Evolutionary conservation across 2,797 vertebrate species (phyloP).

Genomic region (Sphenodon punctatus): DNA sequence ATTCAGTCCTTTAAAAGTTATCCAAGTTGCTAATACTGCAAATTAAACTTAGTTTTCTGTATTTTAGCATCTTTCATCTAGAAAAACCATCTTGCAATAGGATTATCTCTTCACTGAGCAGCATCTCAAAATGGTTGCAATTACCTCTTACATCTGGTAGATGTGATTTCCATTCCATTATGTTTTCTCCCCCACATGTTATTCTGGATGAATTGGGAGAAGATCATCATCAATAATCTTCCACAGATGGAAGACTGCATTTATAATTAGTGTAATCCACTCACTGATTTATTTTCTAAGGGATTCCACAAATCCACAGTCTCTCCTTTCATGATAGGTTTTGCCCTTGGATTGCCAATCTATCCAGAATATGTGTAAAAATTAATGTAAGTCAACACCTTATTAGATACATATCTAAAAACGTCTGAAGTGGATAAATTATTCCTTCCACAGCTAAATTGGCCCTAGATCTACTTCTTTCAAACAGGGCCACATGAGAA

Average conservation of each 20-base stretch:
- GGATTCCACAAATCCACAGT: neutral
- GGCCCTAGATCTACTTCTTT: constrained; percentile 11
- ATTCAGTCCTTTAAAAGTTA: neutral
- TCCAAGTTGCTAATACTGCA: neutral
- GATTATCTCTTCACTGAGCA: constrained; percentile 4
- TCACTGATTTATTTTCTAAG: constrained; percentile 10
- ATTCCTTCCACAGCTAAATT: constrained; percentile 17
- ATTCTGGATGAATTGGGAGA: constrained; percentile 16
- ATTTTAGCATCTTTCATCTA: neutral
- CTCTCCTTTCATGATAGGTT: constrained; percentile 1
- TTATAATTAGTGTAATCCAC: neutral
- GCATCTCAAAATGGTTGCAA: constrained; percentile 36
- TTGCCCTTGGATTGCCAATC: constrained; percentile 13
- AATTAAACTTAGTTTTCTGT: neutral
- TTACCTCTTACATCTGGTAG: neutral
- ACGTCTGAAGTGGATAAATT: constrained; percentile 35
- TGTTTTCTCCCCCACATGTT: constrained; percentile 17
- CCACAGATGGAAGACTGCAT: neutral
- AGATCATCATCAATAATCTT: constrained; percentile 13
- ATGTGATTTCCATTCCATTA: constrained; percentile 27
- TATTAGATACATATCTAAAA: constrained; percentile 41
- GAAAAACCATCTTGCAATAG: neutral
- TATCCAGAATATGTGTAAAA: constrained; percentile 24
- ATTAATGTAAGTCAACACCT: constrained; percentile 49
- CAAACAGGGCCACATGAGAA: too few relatives aligned